Base-by-base conservation (phyloP, 2,888 invertebrate genomes). In the Lamellibrachia columna region DNA sequence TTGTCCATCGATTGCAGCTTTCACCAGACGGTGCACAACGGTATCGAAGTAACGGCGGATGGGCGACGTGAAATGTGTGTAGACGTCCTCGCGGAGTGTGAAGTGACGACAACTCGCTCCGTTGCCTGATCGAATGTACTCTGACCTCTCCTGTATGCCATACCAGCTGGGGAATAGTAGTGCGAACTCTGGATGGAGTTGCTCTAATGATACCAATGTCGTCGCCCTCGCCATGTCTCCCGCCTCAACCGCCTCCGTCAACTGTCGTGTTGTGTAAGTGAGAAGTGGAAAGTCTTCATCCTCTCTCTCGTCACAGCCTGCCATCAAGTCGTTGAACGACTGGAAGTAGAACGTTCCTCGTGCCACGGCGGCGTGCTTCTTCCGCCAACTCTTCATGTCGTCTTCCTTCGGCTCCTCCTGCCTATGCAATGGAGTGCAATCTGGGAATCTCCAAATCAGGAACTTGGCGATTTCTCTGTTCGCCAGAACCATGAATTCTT, bases 401-500 rank as follows among this genome's bases (percentile, higher is more conserved):
- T 92, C 92, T 15, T 92, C 92, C 9, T 92, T 90, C 2, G 95
- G 95, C 3, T 94, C 92, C 0, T 93, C 92, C 93, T 96, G 96
- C 52, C 94, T 93, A 90, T 94, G 93, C 9, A 96, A 93, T 2
- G 96, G 96, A 3, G 94, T 95, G 11, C 93, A 92, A 22, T 94
- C 93, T 1, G 95, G 95, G 92, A 94, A 95, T 7, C 92, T 93
- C 11, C 93, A 92, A 15, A 94, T 90, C 53, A 96, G 94, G 52
- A 95, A 93, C 90, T 94, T 93, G 2, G 95, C 96, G 7, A 96
- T 94, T 92, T 95, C 94, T 90, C 94, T 94, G 93, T 95, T 95
- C 22, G 95, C 94, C 93, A 94, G 94, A 15, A 96, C 94, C 93
- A 95, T 94, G 75, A 96, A 93, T 94, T 96, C 96, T 92, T 95